These are phyloP conservation scores for Acomys russatus DNA, from an alignment of 2,797 vertebrate genomes.

Conservation along the genomic window DNA sequence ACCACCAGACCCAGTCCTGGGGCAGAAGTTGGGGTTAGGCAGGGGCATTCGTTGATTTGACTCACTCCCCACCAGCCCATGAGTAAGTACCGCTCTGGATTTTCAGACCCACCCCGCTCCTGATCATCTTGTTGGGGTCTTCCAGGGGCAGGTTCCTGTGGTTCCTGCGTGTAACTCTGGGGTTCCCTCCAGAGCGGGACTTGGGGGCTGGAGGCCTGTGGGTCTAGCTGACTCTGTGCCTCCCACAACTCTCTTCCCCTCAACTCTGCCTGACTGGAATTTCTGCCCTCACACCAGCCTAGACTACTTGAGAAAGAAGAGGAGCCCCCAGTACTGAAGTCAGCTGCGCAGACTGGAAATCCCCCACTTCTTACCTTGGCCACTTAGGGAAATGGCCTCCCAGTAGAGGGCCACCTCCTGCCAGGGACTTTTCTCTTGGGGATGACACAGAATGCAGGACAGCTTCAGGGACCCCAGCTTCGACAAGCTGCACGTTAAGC, in stretches of 20 bases:
- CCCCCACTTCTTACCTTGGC: conserved; percentile 86
- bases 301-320: conserved; percentile 62
- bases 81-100: conserved; percentile 79
- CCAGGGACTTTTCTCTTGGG: conserved; percentile 86
- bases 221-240: not conserved
- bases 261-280: not conserved
- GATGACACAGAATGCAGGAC: conserved; percentile 70
- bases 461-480: conserved; percentile 71
- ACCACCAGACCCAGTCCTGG: conserved; percentile 26
- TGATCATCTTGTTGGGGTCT: conserved; percentile 57
- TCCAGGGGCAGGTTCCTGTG: conserved; percentile 57
- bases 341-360: conserved; percentile 80
- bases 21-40: conserved; percentile 57
- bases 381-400: conserved; percentile 84
- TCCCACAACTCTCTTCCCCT: not conserved
- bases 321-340: conserved; percentile 76
- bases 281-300: conserved; percentile 43
- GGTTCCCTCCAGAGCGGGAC: not conserved
- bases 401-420: conserved; percentile 79
- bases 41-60: conserved; percentile 79
- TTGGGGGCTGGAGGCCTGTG: not conserved
- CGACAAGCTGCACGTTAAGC: not conserved
- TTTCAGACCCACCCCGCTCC: conserved; percentile 43
- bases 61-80: conserved; percentile 76
- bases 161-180: conserved; percentile 21